A percentile compares a stretch with the other conserved stretches of the same genome.
phyloP scores from a whole-genome alignment of 1,140 invertebrate genomes.

The Drosophila bifasciata region DNA sequence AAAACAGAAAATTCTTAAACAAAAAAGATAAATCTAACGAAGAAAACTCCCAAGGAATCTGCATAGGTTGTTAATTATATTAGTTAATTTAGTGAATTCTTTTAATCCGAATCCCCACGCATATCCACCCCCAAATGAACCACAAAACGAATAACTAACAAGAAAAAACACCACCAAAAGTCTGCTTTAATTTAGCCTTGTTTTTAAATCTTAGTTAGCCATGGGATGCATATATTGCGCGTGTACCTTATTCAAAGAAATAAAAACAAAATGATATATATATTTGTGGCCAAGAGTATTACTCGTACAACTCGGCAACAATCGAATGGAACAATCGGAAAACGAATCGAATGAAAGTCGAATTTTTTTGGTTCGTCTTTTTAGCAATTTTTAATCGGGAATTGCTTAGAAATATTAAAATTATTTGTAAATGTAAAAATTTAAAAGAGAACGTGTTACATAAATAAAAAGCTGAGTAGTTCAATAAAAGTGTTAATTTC shows the following conservation, averaged over 20 bases:
- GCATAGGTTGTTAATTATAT: constrained; percentile 63
- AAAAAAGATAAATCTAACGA: too few relatives aligned
- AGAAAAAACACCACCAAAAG: constrained; percentile 51
- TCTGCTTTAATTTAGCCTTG: constrained; percentile 65
- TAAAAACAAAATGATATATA: constrained; percentile 5
- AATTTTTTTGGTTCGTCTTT: constrained; percentile 1
- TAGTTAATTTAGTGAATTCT: constrained; percentile 23
- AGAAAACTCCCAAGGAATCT: constrained; percentile 26
- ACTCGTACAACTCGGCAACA: constrained; percentile 10
- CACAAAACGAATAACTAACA: constrained; percentile 46
- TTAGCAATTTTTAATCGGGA: constrained; percentile 29
- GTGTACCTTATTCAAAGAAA: constrained; percentile 57
- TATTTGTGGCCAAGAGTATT: constrained; percentile 51
- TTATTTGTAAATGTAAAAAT: constrained; percentile 5
- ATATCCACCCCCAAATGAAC: constrained; percentile 63
- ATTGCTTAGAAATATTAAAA: constrained; percentile 25
- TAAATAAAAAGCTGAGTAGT: constrained; percentile 46
- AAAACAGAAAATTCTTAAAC: background rate
- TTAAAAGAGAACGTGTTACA: constrained; percentile 19
- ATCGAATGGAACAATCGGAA: constrained; percentile 2
- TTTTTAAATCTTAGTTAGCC: constrained; percentile 51
- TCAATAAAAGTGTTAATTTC: background rate
- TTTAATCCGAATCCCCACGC: constrained; percentile 40
- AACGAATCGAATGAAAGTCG: background rate
- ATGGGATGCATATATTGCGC: constrained; percentile 57